Conservation (phyloP, 2,113 vertebrate species). For the Oncorhynchus tshawytscha region DNA sequence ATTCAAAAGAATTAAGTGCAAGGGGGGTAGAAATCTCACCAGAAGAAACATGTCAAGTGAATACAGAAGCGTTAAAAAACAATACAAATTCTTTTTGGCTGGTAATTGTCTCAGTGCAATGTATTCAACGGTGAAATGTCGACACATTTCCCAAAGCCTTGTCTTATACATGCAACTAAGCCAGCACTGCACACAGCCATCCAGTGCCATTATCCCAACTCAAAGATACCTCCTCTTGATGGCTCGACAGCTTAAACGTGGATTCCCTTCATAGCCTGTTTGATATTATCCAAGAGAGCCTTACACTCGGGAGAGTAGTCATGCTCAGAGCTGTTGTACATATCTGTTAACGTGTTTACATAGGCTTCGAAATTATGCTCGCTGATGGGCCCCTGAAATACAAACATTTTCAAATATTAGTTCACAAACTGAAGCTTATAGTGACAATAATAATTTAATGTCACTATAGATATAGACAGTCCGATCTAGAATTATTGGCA, state of each 20-base stretch:
- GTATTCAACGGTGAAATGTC: slow-evolving; percentile 80
- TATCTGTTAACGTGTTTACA: slow-evolving; percentile 98
- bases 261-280: slow-evolving; percentile 97
- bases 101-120: slow-evolving; percentile 88
- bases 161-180: slow-evolving; percentile 68
- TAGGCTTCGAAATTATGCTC: slow-evolving; percentile 99
- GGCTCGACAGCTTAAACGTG: slow-evolving; percentile 76
- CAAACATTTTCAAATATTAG: slow-evolving; percentile 57
- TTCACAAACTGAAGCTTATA: slow-evolving; percentile 33
- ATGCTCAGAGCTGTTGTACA: slow-evolving; percentile 98
- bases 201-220: slow-evolving; percentile 69
- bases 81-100: slow-evolving; percentile 72
- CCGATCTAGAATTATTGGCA: too few species aligned
- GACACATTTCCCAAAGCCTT: slow-evolving; percentile 68
- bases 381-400: slow-evolving; percentile 92
- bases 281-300: slow-evolving; percentile 98
- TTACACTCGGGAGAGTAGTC: slow-evolving; percentile 99
- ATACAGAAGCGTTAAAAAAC: slow-evolving; percentile 81
- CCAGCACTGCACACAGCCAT: slow-evolving; percentile 68
- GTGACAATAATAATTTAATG: slow-evolving; percentile 4
- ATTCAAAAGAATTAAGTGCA: slow-evolving; percentile 95
- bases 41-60: slow-evolving; percentile 88
- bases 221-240: slow-evolving; percentile 63
- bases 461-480: too few species aligned
- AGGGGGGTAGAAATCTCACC: slow-evolving; percentile 84